Base-by-base conservation (phyloP, 2,888 invertebrate species). In the Dicranocentrus wangi region DNA sequence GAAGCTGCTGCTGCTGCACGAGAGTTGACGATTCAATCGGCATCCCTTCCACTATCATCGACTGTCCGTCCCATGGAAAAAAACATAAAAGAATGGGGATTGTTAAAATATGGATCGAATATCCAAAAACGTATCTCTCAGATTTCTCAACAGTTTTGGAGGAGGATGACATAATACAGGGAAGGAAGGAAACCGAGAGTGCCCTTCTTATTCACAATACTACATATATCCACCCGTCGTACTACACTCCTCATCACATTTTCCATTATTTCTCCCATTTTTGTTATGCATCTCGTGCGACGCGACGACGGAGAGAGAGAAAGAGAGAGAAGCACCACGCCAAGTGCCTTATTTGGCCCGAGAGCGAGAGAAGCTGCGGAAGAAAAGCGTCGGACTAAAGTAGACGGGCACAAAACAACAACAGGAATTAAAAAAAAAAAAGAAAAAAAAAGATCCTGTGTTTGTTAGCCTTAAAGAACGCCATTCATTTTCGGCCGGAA, bases 31-130 rank as follows among this genome's bases (percentile, higher is more conserved):
- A 82, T 66, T 81, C 75, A 75, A 65, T 81, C 73, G 72, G 73
- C 82, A 73, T 82, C 77, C 85, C 85, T 83, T 85, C 81, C 82
- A 81, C 85, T 76, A 68, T 79, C 81, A 83, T 79, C 83, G 83
- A 82, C 85, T 85, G 82, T 47, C 32, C 27, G 39, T 55, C 65
- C 61, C 60, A 61, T 63, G 65, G 23, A 78, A 63, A 60, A 21
- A 72, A 79, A 72, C 19, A 25, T 23, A 68, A 72, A 68, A 66
- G 47, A 60, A 23, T 19, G 17, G n/a, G 13, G 58, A 77, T 78
- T 71, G 78, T 78, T 71, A 78, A 78, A 65, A 63, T 65, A 63
- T 70, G 78, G 63, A 71, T 71, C 71, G 47, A 47, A 47, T 47
- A 5, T 47, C 47, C 47, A 47, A 47, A 39, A 47, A 47, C 5